Evolutionary conservation across 1,140 invertebrate species (phyloP).

Genomic region (Homalodisca vitripennis): DNA sequence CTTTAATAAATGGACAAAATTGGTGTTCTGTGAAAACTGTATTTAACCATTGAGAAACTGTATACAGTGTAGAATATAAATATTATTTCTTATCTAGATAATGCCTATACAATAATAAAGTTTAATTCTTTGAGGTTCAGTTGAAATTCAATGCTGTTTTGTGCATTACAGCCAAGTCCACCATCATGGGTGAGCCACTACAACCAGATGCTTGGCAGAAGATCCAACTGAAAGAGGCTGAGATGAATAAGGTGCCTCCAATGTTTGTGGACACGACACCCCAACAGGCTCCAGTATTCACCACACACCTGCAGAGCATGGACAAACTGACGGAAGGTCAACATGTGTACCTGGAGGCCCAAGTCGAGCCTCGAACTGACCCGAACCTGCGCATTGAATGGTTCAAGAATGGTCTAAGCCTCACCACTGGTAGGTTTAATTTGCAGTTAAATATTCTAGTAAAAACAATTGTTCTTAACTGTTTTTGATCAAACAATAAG

Average conservation of each 20-base stretch:
- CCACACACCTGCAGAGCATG: constrained; percentile 82
- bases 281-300: constrained; percentile 86
- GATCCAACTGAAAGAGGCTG: constrained; percentile 84
- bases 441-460: constrained; percentile 5
- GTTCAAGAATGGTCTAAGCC: constrained; percentile 88
- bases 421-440: constrained; percentile 67
- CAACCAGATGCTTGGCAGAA: constrained; percentile 88
- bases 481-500: too few relatives aligned
- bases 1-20: too few relatives aligned
- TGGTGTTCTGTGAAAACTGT: too few relatives aligned
- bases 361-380: constrained; percentile 90
- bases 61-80: too few relatives aligned
- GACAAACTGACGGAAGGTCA: constrained; percentile 86
- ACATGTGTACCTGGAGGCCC: constrained; percentile 90
- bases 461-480: too few relatives aligned
- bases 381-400: constrained; percentile 88
- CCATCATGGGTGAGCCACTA: constrained; percentile 75
- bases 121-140: too few relatives aligned
- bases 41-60: too few relatives aligned
- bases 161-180: constrained; percentile 61
- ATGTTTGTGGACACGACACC: constrained; percentile 79
- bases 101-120: too few relatives aligned
- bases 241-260: constrained; percentile 83
- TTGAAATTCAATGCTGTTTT: too few relatives aligned
- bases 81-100: too few relatives aligned